Evolutionary conservation across 2,113 vertebrate species (phyloP), one percentile per base, ranked within the genome.

Genomic region (Microcebus tavaratra): DNA sequence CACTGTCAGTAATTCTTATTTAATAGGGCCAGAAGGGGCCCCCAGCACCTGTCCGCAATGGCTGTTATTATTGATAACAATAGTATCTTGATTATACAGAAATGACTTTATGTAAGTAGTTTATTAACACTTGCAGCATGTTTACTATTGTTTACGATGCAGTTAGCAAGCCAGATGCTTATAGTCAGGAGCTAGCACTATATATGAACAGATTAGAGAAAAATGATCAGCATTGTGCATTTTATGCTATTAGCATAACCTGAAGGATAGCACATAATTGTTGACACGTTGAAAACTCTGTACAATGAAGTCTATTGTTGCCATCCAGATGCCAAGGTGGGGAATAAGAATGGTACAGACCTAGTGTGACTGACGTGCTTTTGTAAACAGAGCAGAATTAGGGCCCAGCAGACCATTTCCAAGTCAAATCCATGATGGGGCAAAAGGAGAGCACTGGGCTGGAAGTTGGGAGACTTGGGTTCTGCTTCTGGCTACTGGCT

Each of bases 101-200:
- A 81, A 67, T 48, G 3, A 75, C 94, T 92, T 80, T 59, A 91
- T 68, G 55, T 55, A 72, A 78, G 78, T 48, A 53, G 18, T 55
- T 92, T 76, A 91, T 70, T 84, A 82, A 83, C 63, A 63, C 63
- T 70, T 84, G 10, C 3, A 76, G 57, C 15, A n/a, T 50, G 73
- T 93, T 84, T 82, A 79, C 90, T 91, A 12, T 78, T 93, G 73
- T 82, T 91, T 94, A 92, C 76, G 63, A 70, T 31, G 81, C 70
- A 88, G 73, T 93, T 82, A 86, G 83, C 78, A 78, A 39, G 17
- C 78, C 94, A 96, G 92, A 73, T 96, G 83, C 90, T 78, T 72
- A 65, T 29, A 89, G 83, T 90, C 0, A 0, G 34, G 34, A 91
- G 90, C 95, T 96, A 73, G 39, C 72, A 57, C 63, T 90, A n/a